These are phyloP conservation scores for Lucilia sericata DNA, from an alignment of 1,140 invertebrate species.

Conservation along the genomic window DNA sequence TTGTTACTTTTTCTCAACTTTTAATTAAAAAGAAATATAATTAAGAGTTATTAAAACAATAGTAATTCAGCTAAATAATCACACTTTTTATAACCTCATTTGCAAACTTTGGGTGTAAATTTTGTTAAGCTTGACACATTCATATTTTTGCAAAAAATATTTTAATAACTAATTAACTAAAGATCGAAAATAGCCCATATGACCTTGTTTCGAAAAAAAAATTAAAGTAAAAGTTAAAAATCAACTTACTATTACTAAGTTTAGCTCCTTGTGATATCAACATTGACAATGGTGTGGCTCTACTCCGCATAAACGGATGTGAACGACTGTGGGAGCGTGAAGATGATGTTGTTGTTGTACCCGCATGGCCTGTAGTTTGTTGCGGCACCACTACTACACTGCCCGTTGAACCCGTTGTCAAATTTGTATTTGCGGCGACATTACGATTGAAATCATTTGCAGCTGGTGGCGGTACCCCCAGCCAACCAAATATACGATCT, in stretches of 20 bases:
- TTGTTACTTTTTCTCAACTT: no score
- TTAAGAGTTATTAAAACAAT: no score
- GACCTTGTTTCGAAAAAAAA: no score
- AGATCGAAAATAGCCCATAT: no score
- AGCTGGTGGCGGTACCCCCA: slow-evolving; percentile 50
- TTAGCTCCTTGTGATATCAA: slow-evolving; percentile 81
- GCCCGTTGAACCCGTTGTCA: slow-evolving; percentile 45
- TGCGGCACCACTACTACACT: neutral
- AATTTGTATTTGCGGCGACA: slow-evolving; percentile 49
- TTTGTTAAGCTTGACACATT: no score
- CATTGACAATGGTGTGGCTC: slow-evolving; percentile 77
- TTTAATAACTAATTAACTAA: no score
- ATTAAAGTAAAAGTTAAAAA: neutral
- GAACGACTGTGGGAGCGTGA: slow-evolving; percentile 49
- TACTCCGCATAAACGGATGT: slow-evolving; percentile 67
- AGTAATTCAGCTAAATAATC: no score
- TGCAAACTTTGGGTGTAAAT: no score
- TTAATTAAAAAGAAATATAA: no score
- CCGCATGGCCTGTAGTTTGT: neutral
- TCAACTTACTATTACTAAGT: slow-evolving; percentile 79
- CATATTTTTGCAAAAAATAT: no score
- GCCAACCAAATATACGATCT: slow-evolving; percentile 76
- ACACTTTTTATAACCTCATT: no score
- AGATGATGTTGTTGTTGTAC: slow-evolving; percentile 45
- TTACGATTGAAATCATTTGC: slow-evolving; percentile 46